Percentiles rank a stretch among this genome's conserved stretches.
Evolutionary conservation across 2,888 invertebrate species (phyloP).

Genomic region (Ophion ellenae): DNA sequence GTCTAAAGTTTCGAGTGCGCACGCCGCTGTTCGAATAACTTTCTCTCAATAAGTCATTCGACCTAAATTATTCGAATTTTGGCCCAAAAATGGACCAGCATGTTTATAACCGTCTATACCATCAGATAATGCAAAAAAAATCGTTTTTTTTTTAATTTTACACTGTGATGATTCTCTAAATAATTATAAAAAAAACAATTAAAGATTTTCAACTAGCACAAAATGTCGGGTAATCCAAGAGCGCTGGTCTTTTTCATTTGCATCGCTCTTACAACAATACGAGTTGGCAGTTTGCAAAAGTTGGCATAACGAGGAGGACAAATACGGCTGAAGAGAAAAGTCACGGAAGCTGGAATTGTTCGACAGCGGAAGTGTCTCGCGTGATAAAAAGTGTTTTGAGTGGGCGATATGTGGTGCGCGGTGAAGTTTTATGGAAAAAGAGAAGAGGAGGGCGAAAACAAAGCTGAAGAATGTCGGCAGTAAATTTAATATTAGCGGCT

Average conservation of each 20-base stretch:
- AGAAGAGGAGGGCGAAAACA: neutral
- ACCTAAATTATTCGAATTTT: no score
- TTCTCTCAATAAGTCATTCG: no score
- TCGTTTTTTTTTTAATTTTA: no score
- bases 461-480: constrained; percentile 59
- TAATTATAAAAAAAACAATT: no score
- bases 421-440: neutral
- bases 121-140: no score
- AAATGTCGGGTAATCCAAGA: no score
- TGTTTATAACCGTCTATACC: no score
- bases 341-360: neutral
- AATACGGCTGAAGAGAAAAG: neutral
- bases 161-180: no score
- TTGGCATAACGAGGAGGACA: neutral
- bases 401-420: constrained; percentile 2
- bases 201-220: no score
- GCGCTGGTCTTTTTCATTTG: neutral
- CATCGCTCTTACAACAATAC: neutral
- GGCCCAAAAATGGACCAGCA: no score
- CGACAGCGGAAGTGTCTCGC: constrained; percentile 1
- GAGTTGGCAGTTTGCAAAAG: neutral
- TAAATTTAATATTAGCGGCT: constrained; percentile 71
- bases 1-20: no score
- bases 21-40: no score
- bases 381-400: constrained; percentile 36